Conservation (phyloP, 2,888 invertebrate genomes). For the Drosophila multiciliata region DNA sequence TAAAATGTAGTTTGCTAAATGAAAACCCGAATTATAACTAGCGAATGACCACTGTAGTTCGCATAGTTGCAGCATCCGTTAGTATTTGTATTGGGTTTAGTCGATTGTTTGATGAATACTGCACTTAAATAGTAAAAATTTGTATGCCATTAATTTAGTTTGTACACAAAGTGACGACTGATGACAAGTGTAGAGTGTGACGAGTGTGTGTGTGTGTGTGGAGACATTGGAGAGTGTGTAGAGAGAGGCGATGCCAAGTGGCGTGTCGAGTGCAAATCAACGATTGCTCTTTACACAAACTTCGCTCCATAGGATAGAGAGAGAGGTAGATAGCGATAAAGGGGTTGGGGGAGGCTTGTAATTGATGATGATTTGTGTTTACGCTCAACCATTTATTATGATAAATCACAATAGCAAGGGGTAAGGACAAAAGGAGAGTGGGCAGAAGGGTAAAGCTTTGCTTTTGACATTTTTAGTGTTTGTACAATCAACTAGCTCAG, state of each 20-base stretch:
- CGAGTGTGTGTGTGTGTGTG: constrained; percentile 2
- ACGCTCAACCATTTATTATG: constrained; percentile 70
- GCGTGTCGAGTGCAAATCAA: constrained; percentile 55
- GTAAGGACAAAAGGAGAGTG: background rate
- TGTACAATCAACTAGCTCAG: constrained; percentile 60
- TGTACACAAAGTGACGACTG: constrained; percentile 54
- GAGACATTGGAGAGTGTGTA: background rate
- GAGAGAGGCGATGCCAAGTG: constrained; percentile 5
- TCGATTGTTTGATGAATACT: constrained; percentile 57
- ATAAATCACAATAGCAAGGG: constrained; percentile 69
- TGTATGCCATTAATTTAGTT: constrained; percentile 79
- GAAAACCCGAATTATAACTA: rapidly evolving
- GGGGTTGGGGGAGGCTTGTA: constrained; percentile 33
- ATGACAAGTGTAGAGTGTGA: background rate
- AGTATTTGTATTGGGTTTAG: constrained; percentile 28
- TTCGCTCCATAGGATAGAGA: constrained; percentile 6
- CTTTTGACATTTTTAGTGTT: constrained; percentile 80
- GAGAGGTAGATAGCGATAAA: too few relatives aligned
- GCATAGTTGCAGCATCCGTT: constrained; percentile 8
- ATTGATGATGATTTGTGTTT: constrained; percentile 78
- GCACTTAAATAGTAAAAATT: constrained; percentile 73
- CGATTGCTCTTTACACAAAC: constrained; percentile 53
- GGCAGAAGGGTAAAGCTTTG: constrained; percentile 15
- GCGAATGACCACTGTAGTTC: constrained; percentile 4
- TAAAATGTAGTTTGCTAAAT: background rate